Evolutionary conservation across 2,113 vertebrate species (phyloP), one percentile per base, ranked within the genome.

Genomic region (Bolborhynchus lineola): DNA sequence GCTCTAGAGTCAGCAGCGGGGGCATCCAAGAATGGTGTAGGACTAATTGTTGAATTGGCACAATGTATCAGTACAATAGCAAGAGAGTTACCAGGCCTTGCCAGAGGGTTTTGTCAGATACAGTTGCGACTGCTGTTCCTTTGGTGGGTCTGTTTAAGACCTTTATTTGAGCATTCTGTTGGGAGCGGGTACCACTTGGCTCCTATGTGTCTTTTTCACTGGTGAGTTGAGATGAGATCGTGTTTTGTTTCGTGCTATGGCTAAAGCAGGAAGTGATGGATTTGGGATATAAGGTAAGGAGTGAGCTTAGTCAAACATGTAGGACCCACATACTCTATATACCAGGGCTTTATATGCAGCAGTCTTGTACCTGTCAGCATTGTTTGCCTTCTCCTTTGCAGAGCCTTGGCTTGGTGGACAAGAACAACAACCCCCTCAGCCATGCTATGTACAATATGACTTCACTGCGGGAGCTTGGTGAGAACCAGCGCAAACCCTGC

Each of bases 361-460:
- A 13, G 31, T 16, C 76, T 35, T 5, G 7, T 44, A 47, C 9
- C 47, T 86, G 77, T 50, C 5, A 4, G 19, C 7, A 28, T 0
- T 12, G 16, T 67, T 50, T 81, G 33, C 35, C 50, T 62, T 55
- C 70, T 87, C 25, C 37, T 80, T 24, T 86, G 29, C 96, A 99
- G 99, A 99, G 99, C 94, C 97, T 99, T 69, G 97, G 98, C 53
- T 97, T 99, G 82, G 97, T 99, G 65, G 99, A 99, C 95, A 97
- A 98, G 84, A 97, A 99, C 96, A 99, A 99, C 82, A 98, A 98
- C 33, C 99, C 99, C 0, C 98, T 99, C 59, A 99, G 98, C 65
- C 99, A 99, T 0, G 99, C 99, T 33, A 99, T 98, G 97, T 99
- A 99, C 97, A 98, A 99, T 86, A 95, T 94, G 94, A 98, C 98